phyloP scores from a whole-genome alignment of 2,888 invertebrate species.

The Microplitis deprimator region DNA sequence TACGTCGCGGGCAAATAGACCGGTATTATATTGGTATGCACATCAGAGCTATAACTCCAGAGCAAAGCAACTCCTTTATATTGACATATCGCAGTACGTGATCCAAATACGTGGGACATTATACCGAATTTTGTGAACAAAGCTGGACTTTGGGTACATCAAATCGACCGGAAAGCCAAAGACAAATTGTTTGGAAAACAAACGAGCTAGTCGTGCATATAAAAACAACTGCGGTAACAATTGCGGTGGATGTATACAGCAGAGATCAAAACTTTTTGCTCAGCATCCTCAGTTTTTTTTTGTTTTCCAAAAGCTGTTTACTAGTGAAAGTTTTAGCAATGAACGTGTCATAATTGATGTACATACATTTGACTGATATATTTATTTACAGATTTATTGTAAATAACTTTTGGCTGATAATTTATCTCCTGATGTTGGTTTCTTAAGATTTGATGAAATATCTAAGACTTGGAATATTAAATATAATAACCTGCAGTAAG shows the following conservation, averaged over 20 bases:
- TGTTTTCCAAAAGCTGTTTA: background rate
- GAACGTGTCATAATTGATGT: no score
- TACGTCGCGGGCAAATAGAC: constrained; percentile 38
- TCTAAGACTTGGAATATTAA: no score
- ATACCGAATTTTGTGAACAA: constrained; percentile 68
- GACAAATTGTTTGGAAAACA: constrained; percentile 63
- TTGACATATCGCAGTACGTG: constrained; percentile 71
- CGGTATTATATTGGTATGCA: constrained; percentile 65
- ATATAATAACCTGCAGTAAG: no score
- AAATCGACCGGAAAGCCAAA: constrained; percentile 64
- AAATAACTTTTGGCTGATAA: no score
- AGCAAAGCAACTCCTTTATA: constrained; percentile 68
- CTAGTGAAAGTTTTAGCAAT: background rate
- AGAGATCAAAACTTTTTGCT: background rate
- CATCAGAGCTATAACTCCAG: constrained; percentile 49
- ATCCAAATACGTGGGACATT: constrained; percentile 72
- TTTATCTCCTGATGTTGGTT: no score
- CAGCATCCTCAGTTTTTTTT: background rate
- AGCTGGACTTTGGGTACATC: constrained; percentile 32
- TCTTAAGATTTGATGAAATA: no score
- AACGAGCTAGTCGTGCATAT: constrained; percentile 43
- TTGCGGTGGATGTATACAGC: background rate
- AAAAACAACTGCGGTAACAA: constrained; percentile 2
- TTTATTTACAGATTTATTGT: no score
- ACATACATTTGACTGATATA: no score